A percentile compares a stretch with the other conserved stretches of the same genome.
Evolutionary conservation across 1,140 invertebrate genomes (phyloP).

Genomic region (Antheraea mylitta): DNA sequence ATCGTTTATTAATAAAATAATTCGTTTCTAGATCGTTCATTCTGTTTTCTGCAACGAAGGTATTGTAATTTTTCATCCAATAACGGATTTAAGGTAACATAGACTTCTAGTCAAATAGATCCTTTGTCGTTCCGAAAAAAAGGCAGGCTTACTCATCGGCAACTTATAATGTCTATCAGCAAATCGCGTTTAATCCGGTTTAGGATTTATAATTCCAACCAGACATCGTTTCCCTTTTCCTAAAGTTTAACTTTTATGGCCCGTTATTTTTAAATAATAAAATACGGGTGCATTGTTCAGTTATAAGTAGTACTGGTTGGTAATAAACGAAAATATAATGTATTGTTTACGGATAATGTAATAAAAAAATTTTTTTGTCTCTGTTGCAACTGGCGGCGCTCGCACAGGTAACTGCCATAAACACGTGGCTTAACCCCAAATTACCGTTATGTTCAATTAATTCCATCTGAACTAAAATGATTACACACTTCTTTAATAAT

Average conservation of each 20-base stretch:
- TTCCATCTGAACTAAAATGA: background rate
- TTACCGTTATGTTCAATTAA: background rate
- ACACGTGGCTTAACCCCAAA: background rate
- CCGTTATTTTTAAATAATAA: constrained; percentile 2
- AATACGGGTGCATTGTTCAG: background rate
- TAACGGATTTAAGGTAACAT: background rate
- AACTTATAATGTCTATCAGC: background rate
- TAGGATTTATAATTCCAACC: background rate
- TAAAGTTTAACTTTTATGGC: background rate
- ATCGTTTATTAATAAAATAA: background rate
- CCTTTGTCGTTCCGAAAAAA: background rate
- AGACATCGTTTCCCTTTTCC: background rate
- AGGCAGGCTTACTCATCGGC: background rate
- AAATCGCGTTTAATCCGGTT: background rate
- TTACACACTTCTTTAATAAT: too few relatives aligned
- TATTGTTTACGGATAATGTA: background rate
- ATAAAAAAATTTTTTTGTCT: background rate
- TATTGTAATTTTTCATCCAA: too few relatives aligned
- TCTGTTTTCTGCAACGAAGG: background rate
- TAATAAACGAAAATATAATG: background rate
- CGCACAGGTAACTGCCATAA: background rate
- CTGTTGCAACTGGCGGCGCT: background rate
- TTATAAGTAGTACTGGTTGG: background rate
- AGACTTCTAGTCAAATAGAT: background rate
- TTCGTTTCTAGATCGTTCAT: background rate